Conservation (phyloP, 1,140 invertebrate species). For the Drosophila pachea region DNA sequence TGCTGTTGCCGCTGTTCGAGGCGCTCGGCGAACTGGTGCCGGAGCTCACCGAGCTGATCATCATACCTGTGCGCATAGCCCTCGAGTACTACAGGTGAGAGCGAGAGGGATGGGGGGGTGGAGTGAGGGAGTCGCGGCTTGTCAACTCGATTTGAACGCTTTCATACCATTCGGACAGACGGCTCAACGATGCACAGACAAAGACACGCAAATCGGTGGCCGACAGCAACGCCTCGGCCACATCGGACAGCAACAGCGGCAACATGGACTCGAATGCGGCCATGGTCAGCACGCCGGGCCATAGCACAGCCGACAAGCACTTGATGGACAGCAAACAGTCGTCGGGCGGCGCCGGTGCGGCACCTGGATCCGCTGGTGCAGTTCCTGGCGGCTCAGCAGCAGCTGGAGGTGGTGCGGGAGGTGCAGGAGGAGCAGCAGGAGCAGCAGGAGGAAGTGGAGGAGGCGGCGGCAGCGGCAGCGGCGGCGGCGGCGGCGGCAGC, state of each 20-base stretch:
- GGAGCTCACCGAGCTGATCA: constrained; percentile 82
- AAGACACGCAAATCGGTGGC: constrained; percentile 78
- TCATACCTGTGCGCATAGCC: constrained; percentile 81
- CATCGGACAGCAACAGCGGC: constrained; percentile 79
- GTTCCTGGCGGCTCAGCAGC: constrained; percentile 4
- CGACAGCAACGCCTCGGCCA: constrained; percentile 83
- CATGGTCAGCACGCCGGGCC: constrained; percentile 53
- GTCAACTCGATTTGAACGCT: too few relatives aligned
- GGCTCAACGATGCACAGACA: constrained; percentile 75
- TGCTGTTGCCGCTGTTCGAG: constrained; percentile 89
- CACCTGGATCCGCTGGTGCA: not conserved
- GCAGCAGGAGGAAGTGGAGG: too few relatives aligned
- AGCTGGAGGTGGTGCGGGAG: constrained; percentile 9
- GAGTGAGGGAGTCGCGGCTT: too few relatives aligned
- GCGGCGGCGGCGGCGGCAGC: constrained; percentile 53
- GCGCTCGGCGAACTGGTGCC: constrained; percentile 85
- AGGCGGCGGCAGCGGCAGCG: constrained; percentile 3
- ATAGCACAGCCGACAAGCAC: constrained; percentile 42
- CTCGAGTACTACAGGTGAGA: constrained; percentile 81
- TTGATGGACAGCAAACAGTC: constrained; percentile 49
- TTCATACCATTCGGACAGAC: constrained; percentile 32
- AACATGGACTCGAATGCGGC: constrained; percentile 70
- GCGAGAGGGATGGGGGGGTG: too few relatives aligned
- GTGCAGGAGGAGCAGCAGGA: too few relatives aligned
- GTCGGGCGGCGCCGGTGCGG: not conserved